phyloP scores from a whole-genome alignment of 2,888 invertebrate genomes.

The Pachycephus smyrnensis region DNA sequence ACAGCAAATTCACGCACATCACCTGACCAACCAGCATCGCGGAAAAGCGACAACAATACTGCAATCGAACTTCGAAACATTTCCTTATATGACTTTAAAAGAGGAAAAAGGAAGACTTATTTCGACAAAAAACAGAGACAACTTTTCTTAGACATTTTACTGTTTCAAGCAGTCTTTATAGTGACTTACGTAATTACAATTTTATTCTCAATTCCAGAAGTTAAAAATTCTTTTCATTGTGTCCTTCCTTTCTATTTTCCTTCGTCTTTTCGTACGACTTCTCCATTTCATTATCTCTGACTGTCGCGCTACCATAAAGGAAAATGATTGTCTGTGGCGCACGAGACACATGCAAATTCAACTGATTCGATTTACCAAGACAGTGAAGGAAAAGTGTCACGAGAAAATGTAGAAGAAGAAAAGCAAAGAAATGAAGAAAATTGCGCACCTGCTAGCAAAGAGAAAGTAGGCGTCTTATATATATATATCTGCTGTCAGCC shows the following conservation, averaged over 20 bases:
- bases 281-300: background rate
- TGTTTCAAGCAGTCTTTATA: background rate
- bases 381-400: background rate
- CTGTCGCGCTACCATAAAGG: background rate
- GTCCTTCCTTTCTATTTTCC: background rate
- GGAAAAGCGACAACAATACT: too few relatives aligned
- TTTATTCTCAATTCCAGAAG: too few relatives aligned
- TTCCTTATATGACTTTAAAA: too few relatives aligned
- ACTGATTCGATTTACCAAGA: background rate
- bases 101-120: too few relatives aligned
- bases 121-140: background rate
- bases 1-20: too few relatives aligned
- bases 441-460: background rate
- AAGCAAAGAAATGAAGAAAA: background rate
- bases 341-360: background rate
- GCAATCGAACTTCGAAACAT: too few relatives aligned
- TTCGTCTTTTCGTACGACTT: background rate
- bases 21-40: too few relatives aligned
- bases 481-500: background rate
- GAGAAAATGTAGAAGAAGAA: background rate
- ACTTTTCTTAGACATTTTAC: background rate
- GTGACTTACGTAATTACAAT: too few relatives aligned
- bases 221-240: too few relatives aligned
- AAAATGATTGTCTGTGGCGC: background rate
- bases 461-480: background rate